A percentile compares a stretch with the other conserved stretches of the same genome.
These are phyloP conservation scores for Tachysurus fulvidraco DNA, from an alignment of 2,113 vertebrate species.

Conservation along the genomic window DNA sequence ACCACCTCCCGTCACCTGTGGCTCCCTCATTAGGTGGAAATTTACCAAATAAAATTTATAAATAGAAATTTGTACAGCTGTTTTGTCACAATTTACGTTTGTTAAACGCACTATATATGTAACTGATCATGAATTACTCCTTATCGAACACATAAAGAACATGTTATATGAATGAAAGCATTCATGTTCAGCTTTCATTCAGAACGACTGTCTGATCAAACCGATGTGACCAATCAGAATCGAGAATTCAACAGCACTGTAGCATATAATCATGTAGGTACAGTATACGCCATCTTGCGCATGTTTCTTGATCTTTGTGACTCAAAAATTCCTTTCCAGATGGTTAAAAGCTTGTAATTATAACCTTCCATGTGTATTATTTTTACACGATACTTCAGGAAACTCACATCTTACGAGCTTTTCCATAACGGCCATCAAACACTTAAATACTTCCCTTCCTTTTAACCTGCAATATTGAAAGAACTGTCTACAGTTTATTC, in stretches of 20 bases:
- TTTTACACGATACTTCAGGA: not conserved
- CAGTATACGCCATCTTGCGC: not conserved
- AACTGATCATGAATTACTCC: not conserved
- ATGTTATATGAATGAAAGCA: not conserved
- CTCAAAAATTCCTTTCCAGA: not conserved
- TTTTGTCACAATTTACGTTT: no score
- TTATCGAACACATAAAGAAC: not conserved
- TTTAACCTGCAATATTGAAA: not conserved
- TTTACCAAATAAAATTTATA: no score
- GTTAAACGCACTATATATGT: no score
- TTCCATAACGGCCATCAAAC: not conserved
- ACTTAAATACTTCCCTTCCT: not conserved
- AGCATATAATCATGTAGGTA: not conserved
- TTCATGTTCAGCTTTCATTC: not conserved
- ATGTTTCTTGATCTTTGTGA: not conserved
- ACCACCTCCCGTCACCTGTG: no score
- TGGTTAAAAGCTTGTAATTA: not conserved
- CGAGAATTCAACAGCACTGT: not conserved
- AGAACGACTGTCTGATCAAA: no score
- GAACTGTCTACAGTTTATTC: not conserved
- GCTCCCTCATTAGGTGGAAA: no score
- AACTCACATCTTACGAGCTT: not conserved
- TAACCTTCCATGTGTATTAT: not conserved
- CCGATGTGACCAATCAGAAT: not conserved
- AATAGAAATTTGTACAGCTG: no score